Conservation (phyloP, 2,888 invertebrate genomes). For the Danaus chrysippus region DNA sequence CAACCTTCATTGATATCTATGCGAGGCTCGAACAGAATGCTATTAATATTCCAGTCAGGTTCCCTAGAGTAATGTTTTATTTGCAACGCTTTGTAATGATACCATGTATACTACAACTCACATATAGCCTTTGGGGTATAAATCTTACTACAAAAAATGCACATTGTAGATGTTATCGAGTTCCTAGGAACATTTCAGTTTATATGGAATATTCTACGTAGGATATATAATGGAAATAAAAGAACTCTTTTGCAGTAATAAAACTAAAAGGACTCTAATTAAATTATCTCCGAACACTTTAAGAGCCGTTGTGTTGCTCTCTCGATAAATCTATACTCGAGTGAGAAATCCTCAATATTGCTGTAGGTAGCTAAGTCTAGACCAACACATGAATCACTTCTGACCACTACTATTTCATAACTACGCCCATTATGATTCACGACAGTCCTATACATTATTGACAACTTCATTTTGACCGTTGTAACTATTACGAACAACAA, state of each 20-base stretch:
- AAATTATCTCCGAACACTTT: conserved; percentile 1
- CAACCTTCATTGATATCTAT: conserved; percentile 27
- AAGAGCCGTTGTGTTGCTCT: conserved; percentile 29
- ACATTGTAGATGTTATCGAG: not conserved
- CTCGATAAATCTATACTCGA: conserved; percentile 26
- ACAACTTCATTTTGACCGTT: conserved; percentile 16
- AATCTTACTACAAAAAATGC: not conserved
- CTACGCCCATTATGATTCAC: conserved; percentile 36
- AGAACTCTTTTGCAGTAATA: too few relatives aligned
- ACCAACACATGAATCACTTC: conserved; percentile 41
- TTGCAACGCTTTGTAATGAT: conserved; percentile 21
- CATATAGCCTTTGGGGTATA: conserved; percentile 9
- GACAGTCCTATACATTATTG: conserved; percentile 34
- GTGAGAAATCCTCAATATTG: conserved; percentile 31
- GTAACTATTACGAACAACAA: not conserved
- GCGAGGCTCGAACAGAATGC: conserved; percentile 22
- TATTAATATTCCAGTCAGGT: conserved; percentile 26
- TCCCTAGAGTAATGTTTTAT: conserved; percentile 16
- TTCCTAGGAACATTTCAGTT: too few relatives aligned
- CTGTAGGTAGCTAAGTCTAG: conserved; percentile 31
- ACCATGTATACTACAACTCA: conserved; percentile 7
- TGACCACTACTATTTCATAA: conserved; percentile 39
- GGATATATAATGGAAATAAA: too few relatives aligned
- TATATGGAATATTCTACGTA: too few relatives aligned
- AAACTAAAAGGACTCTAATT: not conserved